Percentiles rank a stretch among this genome's conserved stretches.
phyloP scores from a whole-genome alignment of 2,113 vertebrate species.

The Sturnus vulgaris region DNA sequence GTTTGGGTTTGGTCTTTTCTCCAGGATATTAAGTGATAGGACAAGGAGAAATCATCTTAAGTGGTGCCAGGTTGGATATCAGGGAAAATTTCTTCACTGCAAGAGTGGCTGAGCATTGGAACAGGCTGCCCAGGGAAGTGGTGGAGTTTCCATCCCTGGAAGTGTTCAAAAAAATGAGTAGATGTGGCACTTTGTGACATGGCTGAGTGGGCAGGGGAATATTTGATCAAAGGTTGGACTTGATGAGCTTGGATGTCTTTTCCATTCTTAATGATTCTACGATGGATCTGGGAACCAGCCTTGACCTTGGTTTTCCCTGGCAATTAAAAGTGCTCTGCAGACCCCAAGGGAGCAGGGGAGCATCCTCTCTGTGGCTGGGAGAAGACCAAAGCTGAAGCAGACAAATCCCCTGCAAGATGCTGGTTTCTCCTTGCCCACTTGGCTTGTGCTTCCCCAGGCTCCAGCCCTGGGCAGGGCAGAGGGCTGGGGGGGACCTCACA shows the following conservation, averaged over 20 bases:
- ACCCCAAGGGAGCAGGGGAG: not conserved
- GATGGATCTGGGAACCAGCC: not conserved
- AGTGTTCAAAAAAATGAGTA: too few relatives aligned
- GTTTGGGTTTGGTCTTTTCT: not conserved
- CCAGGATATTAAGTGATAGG: too few relatives aligned
- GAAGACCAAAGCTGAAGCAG: not conserved
- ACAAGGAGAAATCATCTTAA: not conserved
- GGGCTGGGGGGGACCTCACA: not conserved
- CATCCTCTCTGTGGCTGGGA: accelerated
- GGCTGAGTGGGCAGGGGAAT: accelerated
- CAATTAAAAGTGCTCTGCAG: accelerated
- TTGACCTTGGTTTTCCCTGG: not conserved
- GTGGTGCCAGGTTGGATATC: not conserved
- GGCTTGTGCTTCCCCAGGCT: not conserved
- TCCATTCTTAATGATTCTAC: not conserved
- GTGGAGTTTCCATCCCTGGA: too few relatives aligned
- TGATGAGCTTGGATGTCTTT: not conserved
- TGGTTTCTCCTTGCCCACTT: not conserved
- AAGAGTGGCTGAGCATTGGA: not conserved
- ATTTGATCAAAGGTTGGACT: not conserved
- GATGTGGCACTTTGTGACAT: not conserved
- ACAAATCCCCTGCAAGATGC: not conserved
- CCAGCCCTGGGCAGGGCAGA: not conserved
- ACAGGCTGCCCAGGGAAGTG: not conserved
- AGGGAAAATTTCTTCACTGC: not conserved